Conservation (phyloP, 2,888 invertebrate genomes). For the Ichneumoninae sp. region DNA sequence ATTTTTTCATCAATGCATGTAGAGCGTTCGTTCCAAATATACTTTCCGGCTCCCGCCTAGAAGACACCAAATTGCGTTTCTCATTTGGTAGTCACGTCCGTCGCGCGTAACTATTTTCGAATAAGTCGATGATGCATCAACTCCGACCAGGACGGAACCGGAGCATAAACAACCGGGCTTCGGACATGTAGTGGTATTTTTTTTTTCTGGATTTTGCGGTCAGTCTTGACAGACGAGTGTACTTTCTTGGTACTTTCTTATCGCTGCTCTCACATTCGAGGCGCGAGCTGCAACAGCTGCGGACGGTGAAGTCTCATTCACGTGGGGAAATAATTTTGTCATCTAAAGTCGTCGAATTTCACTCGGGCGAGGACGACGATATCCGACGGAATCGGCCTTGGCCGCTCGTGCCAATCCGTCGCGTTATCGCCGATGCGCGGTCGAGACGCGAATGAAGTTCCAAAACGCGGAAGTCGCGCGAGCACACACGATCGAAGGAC, state of each 20-base stretch:
- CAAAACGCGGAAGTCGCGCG: constrained; percentile 32
- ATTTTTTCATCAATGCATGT: background rate
- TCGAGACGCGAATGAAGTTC: constrained; percentile 15
- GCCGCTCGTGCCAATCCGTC: constrained; percentile 2
- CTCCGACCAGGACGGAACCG: background rate
- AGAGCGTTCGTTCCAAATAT: constrained; percentile 24
- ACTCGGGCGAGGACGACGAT: background rate
- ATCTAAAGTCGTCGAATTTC: background rate
- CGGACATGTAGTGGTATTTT: background rate
- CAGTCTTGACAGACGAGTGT: constrained; percentile 27
- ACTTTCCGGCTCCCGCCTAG: constrained; percentile 2
- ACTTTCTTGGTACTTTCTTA: constrained; percentile 39
- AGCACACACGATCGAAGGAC: constrained; percentile 33
- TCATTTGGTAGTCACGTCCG: no score
- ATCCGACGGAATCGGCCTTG: constrained; percentile 23
- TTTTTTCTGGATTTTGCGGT: constrained; percentile 24
- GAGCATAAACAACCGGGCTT: background rate
- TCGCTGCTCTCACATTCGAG: constrained; percentile 18
- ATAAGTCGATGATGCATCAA: background rate
- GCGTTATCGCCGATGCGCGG: background rate
- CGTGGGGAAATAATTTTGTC: background rate
- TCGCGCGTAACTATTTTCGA: background rate
- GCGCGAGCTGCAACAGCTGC: background rate
- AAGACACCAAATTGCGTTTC: constrained; percentile 1
- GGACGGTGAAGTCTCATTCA: background rate